phyloP scores from a whole-genome alignment of 2,888 invertebrate genomes.

The Pedicia rivosa region DNA sequence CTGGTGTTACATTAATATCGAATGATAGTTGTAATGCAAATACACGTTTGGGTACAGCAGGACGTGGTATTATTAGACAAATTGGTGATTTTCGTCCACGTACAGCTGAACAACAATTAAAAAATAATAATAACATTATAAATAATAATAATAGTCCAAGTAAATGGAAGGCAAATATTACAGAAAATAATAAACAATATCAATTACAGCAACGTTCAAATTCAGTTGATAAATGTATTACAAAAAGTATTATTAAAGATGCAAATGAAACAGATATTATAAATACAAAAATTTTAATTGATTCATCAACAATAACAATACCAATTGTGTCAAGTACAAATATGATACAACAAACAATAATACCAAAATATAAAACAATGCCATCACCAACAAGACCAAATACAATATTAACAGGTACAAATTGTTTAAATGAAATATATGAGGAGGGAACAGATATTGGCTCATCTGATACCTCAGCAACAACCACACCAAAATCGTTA shows the following conservation, averaged over 20 bases:
- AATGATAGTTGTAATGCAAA: conserved; percentile 12
- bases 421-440: conserved; percentile 46
- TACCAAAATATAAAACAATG: conserved; percentile 39
- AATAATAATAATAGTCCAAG: conserved; percentile 1
- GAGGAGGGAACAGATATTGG: conserved; percentile 39
- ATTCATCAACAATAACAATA: conserved; percentile 37
- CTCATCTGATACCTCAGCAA: conserved; percentile 14
- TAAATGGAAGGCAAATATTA: conserved; percentile 1
- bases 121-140: not conserved
- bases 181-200: not conserved
- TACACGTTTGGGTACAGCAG: conserved; percentile 11
- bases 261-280: conserved; percentile 16
- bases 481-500: conserved; percentile 17
- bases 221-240: conserved; percentile 13
- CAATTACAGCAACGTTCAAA: conserved; percentile 6
- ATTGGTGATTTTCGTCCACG: conserved; percentile 7
- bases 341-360: conserved; percentile 20
- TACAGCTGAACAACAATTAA: conserved; percentile 1
- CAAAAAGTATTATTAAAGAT: conserved; percentile 22
- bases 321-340: conserved; percentile 30
- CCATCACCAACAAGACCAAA: conserved; percentile 35
- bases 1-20: conserved; percentile 12
- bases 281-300: conserved; percentile 25
- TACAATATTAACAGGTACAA: conserved; percentile 17
- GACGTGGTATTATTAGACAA: conserved; percentile 4